These are phyloP conservation scores for Orcinus orca DNA, from an alignment of 2,113 vertebrate species.

Conservation along the genomic window DNA sequence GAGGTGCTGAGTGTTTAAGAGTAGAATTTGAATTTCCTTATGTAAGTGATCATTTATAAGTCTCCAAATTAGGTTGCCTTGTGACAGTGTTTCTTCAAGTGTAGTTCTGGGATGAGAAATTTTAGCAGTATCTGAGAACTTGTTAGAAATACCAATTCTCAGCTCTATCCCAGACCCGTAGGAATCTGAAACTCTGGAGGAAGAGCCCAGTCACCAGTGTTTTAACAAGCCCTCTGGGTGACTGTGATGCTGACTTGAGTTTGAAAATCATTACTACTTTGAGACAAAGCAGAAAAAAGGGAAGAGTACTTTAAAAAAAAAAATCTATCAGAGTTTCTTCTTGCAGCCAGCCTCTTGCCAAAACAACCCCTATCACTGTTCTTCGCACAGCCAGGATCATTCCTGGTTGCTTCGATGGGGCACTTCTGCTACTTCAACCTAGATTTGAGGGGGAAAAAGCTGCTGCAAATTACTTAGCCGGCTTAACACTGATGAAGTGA, in stretches of 20 bases:
- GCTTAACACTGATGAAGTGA: not conserved
- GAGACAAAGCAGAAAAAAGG: not conserved
- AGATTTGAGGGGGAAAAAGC: not conserved
- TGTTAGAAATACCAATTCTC: not conserved
- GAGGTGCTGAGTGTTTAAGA: not conserved
- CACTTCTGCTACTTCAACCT: not conserved
- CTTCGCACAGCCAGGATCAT: not conserved
- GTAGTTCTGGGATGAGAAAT: not conserved
- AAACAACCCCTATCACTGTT: not conserved
- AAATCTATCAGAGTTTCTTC: not conserved
- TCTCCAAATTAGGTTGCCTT: not conserved
- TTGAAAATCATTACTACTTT: not conserved
- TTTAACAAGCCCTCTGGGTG: not conserved
- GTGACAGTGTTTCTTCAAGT: not conserved
- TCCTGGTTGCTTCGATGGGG: not conserved
- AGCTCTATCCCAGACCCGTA: not conserved
- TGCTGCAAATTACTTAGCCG: not conserved
- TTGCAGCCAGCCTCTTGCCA: not conserved
- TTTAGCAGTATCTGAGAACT: not conserved
- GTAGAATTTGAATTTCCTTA: slow-evolving; percentile 3
- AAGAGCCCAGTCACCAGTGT: not conserved
- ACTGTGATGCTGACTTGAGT: not conserved
- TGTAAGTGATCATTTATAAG: not conserved
- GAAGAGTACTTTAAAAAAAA: not conserved
- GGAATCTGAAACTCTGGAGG: not conserved